Base-by-base conservation (phyloP, 2,888 invertebrate species). In the Cantharis rufa region DNA sequence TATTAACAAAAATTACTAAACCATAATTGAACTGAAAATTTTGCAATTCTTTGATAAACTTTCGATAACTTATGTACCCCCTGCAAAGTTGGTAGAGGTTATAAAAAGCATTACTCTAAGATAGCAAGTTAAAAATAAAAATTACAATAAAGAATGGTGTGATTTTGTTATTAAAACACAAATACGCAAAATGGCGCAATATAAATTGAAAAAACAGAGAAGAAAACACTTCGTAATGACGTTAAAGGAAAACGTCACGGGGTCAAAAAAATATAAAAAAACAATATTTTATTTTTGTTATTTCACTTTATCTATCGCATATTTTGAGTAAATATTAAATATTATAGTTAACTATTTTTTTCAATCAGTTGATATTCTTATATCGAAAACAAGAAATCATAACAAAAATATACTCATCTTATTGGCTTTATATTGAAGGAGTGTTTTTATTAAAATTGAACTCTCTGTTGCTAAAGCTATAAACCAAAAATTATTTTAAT, bases 11-110 rank as follows among this genome's bases (percentile, higher is more conserved):
- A 28, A 32, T 69, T 69, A 69, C 69, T 32, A 27, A 11, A 32
- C n/a, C 21, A 69, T 27, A 27, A 32, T 27, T 32, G 27, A 27
- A 69, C 16, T 32, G 1, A 15, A 62, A 63, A 71, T 75, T 72
- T 75, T 62, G 75, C 69, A 75, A 70, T 66, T 16, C 13, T 62
- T 68, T 18, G 73, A 77, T 77, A 77, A 76, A 73, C 70, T 77
- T 66, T 15, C 15, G 77, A 77, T 77, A 73, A 77, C 77, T 73
- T 76, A 21, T 24, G 77, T 74, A 77, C 71, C 77, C 77, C 77
- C 77, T 77, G 74, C 73, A 62, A 77, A 71, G 73, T 62, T 71
- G 21, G 16, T 68, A 77, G 48, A 77, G 77, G 73, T 77, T 71
- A 76, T 63, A 61, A 76, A 72, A 27, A 73, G 27, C 15, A 68